Conservation (phyloP, 2,797 vertebrate genomes). For the Smutsia temminckii region DNA sequence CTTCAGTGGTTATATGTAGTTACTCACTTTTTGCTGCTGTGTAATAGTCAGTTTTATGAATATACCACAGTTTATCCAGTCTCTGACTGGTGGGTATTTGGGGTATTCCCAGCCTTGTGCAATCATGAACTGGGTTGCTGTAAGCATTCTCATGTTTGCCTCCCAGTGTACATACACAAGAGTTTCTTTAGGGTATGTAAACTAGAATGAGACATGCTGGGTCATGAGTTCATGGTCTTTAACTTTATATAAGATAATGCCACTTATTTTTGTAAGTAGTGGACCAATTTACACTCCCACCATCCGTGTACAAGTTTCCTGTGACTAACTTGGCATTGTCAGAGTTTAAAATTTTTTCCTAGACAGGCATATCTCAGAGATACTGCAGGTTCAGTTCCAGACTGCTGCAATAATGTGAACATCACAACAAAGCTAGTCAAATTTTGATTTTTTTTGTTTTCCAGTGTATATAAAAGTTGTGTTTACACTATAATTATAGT, state of each 20-base stretch:
- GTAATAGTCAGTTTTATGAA: neutral
- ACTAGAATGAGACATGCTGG: neutral
- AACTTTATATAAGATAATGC: neutral
- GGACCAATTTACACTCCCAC: neutral
- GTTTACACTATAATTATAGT: too few relatives aligned
- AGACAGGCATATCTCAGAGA: too few relatives aligned
- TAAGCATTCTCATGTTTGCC: neutral
- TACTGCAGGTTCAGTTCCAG: too few relatives aligned
- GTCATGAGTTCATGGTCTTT: neutral
- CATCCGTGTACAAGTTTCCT: neutral
- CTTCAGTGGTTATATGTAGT: neutral
- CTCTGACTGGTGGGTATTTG: neutral
- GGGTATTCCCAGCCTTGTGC: neutral
- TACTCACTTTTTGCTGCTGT: neutral
- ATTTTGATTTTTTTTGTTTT: too few relatives aligned
- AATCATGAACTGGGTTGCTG: neutral
- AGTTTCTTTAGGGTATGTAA: neutral
- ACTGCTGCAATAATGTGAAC: too few relatives aligned
- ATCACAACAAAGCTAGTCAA: too few relatives aligned
- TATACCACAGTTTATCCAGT: neutral
- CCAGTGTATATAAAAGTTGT: too few relatives aligned
- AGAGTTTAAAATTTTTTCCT: neutral
- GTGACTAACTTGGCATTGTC: neutral
- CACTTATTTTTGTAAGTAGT: neutral
- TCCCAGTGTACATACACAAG: neutral